Conservation (phyloP, 2,113 vertebrate species). For the Macrotis lagotis region DNA sequence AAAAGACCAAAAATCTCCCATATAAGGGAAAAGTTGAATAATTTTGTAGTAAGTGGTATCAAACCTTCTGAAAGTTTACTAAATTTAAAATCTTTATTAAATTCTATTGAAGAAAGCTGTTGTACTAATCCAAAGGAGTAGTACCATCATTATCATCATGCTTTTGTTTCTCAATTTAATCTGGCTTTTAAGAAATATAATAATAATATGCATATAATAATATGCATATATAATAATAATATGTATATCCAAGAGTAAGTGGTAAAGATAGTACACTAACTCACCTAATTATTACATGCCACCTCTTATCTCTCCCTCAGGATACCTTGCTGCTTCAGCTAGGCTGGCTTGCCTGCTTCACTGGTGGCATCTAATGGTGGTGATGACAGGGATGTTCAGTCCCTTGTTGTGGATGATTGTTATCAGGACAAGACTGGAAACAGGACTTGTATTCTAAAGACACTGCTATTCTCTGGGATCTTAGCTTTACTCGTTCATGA, state of each 20-base stretch:
- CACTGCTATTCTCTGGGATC: background rate
- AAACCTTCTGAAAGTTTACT: background rate
- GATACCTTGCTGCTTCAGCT: background rate
- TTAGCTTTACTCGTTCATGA: background rate
- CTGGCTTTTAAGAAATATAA: conserved; percentile 6
- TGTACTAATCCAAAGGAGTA: background rate
- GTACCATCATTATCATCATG: background rate
- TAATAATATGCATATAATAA: background rate
- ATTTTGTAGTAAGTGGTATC: background rate
- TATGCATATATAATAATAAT: background rate
- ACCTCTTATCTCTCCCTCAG: background rate
- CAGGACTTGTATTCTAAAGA: background rate
- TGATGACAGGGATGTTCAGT: background rate
- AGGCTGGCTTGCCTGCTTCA: background rate
- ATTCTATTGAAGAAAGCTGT: background rate
- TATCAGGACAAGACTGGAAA: background rate
- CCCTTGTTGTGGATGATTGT: background rate
- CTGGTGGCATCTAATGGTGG: background rate
- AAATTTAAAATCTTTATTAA: conserved; percentile 9
- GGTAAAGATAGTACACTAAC: background rate
- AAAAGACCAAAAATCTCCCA: background rate
- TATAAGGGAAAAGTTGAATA: background rate
- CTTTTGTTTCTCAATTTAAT: background rate
- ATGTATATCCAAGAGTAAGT: background rate
- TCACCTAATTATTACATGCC: background rate